Conservation (phyloP, 2,113 vertebrate species). For the Atrichornis clamosus region DNA sequence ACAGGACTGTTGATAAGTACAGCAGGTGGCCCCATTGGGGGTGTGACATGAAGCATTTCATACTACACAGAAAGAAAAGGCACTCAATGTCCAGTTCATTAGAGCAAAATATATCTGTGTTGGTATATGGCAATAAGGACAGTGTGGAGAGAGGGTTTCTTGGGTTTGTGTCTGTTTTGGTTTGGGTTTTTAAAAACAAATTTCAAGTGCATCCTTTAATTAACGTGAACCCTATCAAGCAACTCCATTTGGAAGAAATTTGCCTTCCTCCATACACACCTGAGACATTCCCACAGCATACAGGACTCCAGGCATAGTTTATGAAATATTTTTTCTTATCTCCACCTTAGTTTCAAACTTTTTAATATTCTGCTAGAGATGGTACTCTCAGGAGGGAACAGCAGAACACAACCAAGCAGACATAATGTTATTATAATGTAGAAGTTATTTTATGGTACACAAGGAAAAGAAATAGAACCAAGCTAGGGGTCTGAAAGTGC, state of each 20-base stretch:
- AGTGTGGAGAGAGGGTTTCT: background rate
- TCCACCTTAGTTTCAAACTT: background rate
- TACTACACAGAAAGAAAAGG: slow-evolving; percentile 75
- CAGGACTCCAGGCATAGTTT: background rate
- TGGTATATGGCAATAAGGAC: background rate
- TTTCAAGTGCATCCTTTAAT: background rate
- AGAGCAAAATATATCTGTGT: background rate
- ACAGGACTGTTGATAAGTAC: slow-evolving; percentile 82
- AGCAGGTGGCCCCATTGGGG: slow-evolving; percentile 89
- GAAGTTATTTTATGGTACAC: background rate
- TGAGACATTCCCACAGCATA: background rate
- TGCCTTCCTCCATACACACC: background rate
- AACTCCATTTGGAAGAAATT: background rate
- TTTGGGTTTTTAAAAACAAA: background rate
- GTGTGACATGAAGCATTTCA: slow-evolving; percentile 97
- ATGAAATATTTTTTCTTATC: background rate
- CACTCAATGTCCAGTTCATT: background rate
- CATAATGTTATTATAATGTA: accelerated
- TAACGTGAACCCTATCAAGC: background rate
- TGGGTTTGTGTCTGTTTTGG: background rate
- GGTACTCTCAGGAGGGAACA: background rate
- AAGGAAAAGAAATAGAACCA: background rate
- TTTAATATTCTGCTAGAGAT: background rate
- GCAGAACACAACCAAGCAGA: accelerated
- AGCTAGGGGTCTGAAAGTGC: background rate